A percentile compares a stretch with the other conserved stretches of the same genome.
Conservation (phyloP, 2,797 vertebrate genomes). For the Chiroxiphia lanceolata region DNA sequence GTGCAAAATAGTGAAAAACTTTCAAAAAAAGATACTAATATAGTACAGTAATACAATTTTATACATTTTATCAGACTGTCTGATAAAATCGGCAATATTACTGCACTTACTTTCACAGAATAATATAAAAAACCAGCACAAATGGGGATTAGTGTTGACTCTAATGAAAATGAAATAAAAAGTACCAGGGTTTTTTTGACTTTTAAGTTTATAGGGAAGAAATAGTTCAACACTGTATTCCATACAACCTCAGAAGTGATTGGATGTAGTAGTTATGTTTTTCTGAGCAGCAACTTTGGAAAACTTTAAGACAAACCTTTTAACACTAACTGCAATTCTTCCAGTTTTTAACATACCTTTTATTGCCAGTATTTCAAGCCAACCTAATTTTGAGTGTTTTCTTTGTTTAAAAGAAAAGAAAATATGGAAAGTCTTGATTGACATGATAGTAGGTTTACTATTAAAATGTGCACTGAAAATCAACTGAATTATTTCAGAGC, state of each 20-base stretch:
- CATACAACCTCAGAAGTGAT: not conserved
- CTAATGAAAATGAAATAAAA: not conserved
- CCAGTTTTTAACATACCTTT: not conserved
- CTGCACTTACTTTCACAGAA: not conserved
- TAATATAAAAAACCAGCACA: rapidly evolving
- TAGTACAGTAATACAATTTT: not conserved
- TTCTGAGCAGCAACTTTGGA: not conserved
- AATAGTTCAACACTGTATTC: not conserved
- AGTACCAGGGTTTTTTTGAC: not conserved
- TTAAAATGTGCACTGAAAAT: conserved; percentile 27
- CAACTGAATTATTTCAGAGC: conserved; percentile 13
- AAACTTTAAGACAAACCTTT: not conserved
- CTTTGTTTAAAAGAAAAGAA: conserved; percentile 15
- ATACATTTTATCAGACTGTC: not conserved
- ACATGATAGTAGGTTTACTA: not conserved
- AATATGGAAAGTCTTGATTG: conserved; percentile 14
- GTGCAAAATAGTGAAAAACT: not conserved
- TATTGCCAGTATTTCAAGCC: not conserved
- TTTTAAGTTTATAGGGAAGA: not conserved
- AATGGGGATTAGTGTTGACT: not conserved
- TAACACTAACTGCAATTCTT: not conserved
- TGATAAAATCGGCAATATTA: not conserved
- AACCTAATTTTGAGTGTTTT: not conserved
- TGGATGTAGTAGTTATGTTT: not conserved
- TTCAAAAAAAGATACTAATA: not conserved